Evolutionary conservation across 2,113 vertebrate genomes (phyloP), one percentile per base, ranked within the genome.

Genomic region (Cranoglanis bouderius): DNA sequence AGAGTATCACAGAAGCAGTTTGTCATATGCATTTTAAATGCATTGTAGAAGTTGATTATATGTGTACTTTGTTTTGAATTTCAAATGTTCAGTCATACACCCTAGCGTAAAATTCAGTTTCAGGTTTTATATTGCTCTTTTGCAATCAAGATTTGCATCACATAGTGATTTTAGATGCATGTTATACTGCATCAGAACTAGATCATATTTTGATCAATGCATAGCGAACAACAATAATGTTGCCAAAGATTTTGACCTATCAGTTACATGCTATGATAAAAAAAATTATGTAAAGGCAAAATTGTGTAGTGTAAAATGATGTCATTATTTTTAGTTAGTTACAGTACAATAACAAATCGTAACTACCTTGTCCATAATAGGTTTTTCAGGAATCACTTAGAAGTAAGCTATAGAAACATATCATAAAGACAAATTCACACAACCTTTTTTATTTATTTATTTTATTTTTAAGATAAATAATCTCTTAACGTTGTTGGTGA

Each of bases 391-490:
- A 49, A 78, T 49, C 14, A 49, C 6, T 29, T 6, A 7, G 19
- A 40, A 75, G 13, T 67, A 70, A 32, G 5, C n/a, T 14, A 72
- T 35, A 72, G 35, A 72, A 72, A 72, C 6, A 72, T 38, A 38
- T 72, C 35, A 19, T 18, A 72, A 70, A 72, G 35, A 8, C 14
- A 72, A 38, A 72, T n/a, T 67, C n/a, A 67, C 65, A 67, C 12
- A 67, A 1, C n/a, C 0, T 12, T 26, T 38, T 24, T 13, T 35
- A 2, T 10, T 10, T 0, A 1, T 0, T 0, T 10, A 10, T 49
- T 59, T 59, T 6, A 21, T 59, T 61, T 61, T 61, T 61, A 26
- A 77, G 24, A 77, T 26, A 43, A 77, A 77, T 77, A 26, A 77
- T 75, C 40, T 3, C 21, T 24, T 43, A 10, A 46, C 10, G 2